A percentile compares a stretch with the other conserved stretches of the same genome.
These are phyloP conservation scores for Nesogale talazaci DNA, from an alignment of 2,113 vertebrate species.

Conservation along the genomic window DNA sequence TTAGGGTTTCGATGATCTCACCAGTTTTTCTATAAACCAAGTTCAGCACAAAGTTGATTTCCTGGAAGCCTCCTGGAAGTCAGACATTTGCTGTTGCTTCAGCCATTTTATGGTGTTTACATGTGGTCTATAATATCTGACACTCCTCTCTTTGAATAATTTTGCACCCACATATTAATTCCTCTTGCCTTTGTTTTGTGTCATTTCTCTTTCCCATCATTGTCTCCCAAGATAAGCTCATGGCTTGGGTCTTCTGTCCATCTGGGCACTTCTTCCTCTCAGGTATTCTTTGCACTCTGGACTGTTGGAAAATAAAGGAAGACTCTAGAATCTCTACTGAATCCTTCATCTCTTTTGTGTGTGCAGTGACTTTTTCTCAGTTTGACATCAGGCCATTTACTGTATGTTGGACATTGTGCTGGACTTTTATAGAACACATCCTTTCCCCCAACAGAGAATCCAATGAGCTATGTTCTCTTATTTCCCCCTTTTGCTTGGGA, in stretches of 20 bases:
- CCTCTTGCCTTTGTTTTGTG: not conserved
- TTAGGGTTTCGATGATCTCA: not conserved
- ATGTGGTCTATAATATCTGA: not conserved
- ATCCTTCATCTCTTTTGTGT: not conserved
- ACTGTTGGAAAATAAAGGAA: conserved; percentile 23
- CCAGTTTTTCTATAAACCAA: not conserved
- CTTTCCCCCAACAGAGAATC: not conserved
- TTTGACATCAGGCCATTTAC: conserved; percentile 4
- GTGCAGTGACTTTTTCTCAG: not conserved
- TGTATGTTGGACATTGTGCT: not conserved
- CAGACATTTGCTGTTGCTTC: not conserved
- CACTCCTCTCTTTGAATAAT: not conserved
- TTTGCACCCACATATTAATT: not conserved
- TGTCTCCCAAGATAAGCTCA: not conserved
- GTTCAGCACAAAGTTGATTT: not conserved
- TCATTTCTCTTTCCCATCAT: too few species aligned
- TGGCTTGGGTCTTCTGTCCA: not conserved
- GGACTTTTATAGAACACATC: not conserved
- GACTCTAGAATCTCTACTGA: not conserved
- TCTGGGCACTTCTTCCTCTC: not conserved
- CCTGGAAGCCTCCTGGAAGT: not conserved
- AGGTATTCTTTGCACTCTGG: not conserved
- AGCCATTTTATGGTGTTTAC: not conserved
- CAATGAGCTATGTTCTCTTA: conserved; percentile 10
- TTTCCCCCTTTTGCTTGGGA: not conserved